These are phyloP conservation scores for Xerus inauris DNA, from an alignment of 2,113 vertebrate species.

Conservation along the genomic window DNA sequence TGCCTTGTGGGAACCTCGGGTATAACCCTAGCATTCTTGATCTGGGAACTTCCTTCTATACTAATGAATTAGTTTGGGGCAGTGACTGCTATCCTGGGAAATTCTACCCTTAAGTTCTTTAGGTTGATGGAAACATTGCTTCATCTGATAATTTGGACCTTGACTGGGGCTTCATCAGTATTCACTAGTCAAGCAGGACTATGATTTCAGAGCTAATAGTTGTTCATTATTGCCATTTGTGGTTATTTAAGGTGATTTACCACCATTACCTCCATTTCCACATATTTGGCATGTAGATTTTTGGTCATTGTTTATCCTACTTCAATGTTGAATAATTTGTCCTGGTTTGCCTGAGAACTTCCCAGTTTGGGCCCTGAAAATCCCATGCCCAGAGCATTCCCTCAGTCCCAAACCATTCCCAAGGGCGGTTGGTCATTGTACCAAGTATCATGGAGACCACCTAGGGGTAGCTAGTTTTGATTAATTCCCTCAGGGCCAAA, in stretches of 20 bases:
- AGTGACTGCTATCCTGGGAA: background rate
- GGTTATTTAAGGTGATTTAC: background rate
- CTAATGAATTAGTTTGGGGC: background rate
- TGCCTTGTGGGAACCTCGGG: background rate
- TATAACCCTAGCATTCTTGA: background rate
- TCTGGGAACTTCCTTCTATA: slow-evolving; percentile 12
- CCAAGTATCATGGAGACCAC: background rate
- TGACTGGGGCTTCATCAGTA: background rate
- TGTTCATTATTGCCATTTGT: background rate
- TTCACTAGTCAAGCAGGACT: background rate
- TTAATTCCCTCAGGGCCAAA: background rate
- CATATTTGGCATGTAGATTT: slow-evolving; percentile 10
- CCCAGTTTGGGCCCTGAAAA: background rate
- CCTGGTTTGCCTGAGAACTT: slow-evolving; percentile 15
- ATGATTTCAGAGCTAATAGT: background rate
- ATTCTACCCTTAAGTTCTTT: background rate
- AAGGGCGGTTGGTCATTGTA: background rate
- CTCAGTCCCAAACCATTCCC: background rate
- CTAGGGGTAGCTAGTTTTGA: background rate
- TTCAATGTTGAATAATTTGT: background rate
- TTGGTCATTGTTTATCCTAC: background rate
- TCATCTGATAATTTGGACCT: background rate
- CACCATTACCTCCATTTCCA: background rate
- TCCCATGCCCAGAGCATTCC: background rate
- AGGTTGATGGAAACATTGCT: background rate